Evolutionary conservation across 2,797 vertebrate genomes (phyloP).

Genomic region (Anguilla megastoma): DNA sequence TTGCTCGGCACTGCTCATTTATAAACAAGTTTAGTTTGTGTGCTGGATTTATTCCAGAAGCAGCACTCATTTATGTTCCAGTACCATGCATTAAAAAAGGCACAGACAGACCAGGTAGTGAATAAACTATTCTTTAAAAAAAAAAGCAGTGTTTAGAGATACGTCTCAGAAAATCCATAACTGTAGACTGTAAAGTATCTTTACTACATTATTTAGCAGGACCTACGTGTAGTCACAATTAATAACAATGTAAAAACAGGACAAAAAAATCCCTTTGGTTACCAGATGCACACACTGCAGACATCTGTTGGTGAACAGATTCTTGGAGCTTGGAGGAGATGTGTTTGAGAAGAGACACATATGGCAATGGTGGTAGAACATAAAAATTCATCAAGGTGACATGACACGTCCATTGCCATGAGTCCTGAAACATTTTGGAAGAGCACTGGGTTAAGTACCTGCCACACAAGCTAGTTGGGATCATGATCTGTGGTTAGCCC

Average conservation of each 20-base stretch:
- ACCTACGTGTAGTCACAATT: background rate
- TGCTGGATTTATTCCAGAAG: conserved; percentile 18
- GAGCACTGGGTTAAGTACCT: background rate
- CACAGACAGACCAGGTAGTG: background rate
- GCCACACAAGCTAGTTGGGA: background rate
- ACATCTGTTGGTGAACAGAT: conserved; percentile 7
- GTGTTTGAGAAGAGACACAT: background rate
- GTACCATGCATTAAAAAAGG: conserved; percentile 11
- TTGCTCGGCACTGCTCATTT: conserved; percentile 17
- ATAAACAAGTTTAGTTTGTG: conserved; percentile 8
- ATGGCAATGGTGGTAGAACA: background rate
- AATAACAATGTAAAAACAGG: conserved; percentile 10
- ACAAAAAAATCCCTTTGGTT: background rate
- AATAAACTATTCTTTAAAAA: background rate
- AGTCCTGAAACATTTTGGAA: background rate
- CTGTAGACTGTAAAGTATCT: background rate
- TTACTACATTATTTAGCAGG: background rate
- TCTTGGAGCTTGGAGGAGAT: conserved; percentile 11
- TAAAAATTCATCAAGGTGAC: background rate
- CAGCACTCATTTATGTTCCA: background rate
- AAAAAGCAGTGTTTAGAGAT: background rate
- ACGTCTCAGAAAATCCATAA: background rate
- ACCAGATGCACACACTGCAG: background rate
- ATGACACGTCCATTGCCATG: background rate
- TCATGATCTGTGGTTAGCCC: background rate